Base-by-base conservation (phyloP, 2,113 vertebrate species). In the Apus apus region DNA sequence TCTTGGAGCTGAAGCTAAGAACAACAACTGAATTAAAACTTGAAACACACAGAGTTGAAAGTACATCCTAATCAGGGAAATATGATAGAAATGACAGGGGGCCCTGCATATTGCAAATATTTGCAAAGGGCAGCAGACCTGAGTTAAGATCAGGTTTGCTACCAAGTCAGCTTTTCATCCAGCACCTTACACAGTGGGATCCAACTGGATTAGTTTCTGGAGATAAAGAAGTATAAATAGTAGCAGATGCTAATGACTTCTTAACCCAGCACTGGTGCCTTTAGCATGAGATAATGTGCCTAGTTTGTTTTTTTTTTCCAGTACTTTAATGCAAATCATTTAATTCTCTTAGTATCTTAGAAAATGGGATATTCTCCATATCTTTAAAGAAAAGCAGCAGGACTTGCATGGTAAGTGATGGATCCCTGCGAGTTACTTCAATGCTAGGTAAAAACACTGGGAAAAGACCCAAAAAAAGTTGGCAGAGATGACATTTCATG, bases 361-460 rank as follows among this genome's bases (percentile, higher is more conserved):
- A 40, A 91, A 85, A 72, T 4, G 6, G 2, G 4, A 5, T 26
- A 4, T 34, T 62, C 40, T n/a, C 32, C 27, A 8, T 4, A 62
- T 54, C 19, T 54, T 71, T 88, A 51, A 54, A 88, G 72, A 90
- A 76, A 76, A 90, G 8, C 18, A 27, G 5, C 7, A 32, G 6
- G 36, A 83, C 70, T 56, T 32, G 2, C 1, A 1, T 21, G 72
- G 29, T 6, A 60, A 75, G 65, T 29, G 60, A 56, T 23, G 32
- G 18, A 56, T 51, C 18, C 9, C 48, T 29, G n/a, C 48, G 15
- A 13, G 54, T 45, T 65, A 80, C 25, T 83, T 73, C 51, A 57
- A n/a, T 1, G 0, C 27, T 7, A 32, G 5, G 8, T 22, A 48
- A 93, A 81, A 75, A 5, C 18, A 0, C 2, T 32, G 15, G 48